Evolutionary conservation across 2,888 invertebrate genomes (phyloP).

Genomic region (Pseudanteris insignis): DNA sequence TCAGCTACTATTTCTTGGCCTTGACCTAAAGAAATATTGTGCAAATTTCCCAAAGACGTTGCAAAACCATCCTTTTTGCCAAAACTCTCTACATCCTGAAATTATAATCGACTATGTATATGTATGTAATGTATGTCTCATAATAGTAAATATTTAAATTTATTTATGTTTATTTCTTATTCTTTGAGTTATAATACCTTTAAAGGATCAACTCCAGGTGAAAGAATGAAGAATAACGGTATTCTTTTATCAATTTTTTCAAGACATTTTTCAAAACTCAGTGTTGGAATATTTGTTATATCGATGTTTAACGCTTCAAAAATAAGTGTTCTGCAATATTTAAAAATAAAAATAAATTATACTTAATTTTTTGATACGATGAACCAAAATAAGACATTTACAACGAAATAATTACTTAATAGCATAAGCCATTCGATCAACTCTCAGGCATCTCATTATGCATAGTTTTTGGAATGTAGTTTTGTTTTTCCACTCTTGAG

Average conservation of each 20-base stretch:
- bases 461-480: conserved; percentile 84
- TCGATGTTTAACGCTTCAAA: conserved; percentile 86
- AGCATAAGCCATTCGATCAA: conserved; percentile 95
- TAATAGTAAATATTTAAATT: too few species aligned
- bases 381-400: conserved; percentile 87
- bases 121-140: too few species aligned
- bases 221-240: conserved; percentile 92
- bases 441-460: conserved; percentile 89
- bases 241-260: conserved; percentile 86
- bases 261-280: conserved; percentile 86
- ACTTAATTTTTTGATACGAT: too few species aligned
- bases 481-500: conserved; percentile 96
- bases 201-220: conserved; percentile 92
- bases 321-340: conserved; percentile 78
- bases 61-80: conserved; percentile 85
- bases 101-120: too few species aligned
- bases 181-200: conserved; percentile 69
- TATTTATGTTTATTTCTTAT: too few species aligned
- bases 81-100: conserved; percentile 69
- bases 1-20: conserved; percentile 95
- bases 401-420: conserved; percentile 69
- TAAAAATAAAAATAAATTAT: too few species aligned
- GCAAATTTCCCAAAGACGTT: conserved; percentile 83
- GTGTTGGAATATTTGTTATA: conserved; percentile 73
- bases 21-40: conserved; percentile 93